Conservation (phyloP, 2,113 vertebrate species). For the Alethe castanea region DNA sequence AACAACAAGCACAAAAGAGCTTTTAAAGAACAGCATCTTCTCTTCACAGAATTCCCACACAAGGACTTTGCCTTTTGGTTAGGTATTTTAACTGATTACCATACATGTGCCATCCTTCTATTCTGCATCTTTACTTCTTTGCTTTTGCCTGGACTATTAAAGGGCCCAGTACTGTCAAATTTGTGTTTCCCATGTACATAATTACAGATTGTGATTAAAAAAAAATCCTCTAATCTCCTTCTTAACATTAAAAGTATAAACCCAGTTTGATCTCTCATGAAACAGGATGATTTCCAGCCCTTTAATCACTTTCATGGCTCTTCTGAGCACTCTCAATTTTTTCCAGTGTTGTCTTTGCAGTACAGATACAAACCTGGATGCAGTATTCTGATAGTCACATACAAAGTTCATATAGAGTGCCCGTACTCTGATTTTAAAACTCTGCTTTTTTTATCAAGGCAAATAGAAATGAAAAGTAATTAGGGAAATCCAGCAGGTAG, state of each 20-base stretch:
- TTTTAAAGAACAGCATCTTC: background rate
- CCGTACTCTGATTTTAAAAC: background rate
- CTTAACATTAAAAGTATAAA: conserved; percentile 13
- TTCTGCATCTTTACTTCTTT: background rate
- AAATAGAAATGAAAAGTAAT: background rate
- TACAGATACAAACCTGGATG: background rate
- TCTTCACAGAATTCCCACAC: background rate
- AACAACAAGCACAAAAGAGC: background rate
- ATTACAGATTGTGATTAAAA: background rate
- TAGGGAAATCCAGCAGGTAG: background rate
- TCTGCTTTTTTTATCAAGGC: background rate
- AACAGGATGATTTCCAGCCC: background rate
- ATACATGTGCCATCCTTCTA: background rate
- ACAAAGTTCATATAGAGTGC: background rate
- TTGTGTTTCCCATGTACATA: background rate
- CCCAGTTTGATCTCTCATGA: background rate
- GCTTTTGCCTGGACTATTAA: background rate
- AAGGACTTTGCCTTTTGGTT: background rate
- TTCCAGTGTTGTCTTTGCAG: background rate
- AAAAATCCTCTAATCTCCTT: background rate
- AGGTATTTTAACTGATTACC: background rate
- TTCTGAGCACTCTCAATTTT: background rate
- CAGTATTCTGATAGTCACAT: background rate
- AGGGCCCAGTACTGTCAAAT: background rate
- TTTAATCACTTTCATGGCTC: background rate